Conservation (phyloP, 2,888 invertebrate species). For the Lasioglossum pauxillum region DNA sequence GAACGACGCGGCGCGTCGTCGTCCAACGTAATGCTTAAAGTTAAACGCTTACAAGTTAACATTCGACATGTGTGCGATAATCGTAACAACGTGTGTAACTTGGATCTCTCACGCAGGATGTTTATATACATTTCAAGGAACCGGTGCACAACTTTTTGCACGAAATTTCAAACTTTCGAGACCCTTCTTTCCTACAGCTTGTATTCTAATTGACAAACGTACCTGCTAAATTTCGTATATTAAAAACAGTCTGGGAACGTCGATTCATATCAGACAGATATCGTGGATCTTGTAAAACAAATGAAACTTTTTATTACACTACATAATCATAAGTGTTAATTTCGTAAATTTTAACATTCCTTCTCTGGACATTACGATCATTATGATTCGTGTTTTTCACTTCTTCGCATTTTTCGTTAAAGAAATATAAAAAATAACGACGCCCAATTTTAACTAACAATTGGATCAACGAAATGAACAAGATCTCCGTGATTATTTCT, state of each 20-base stretch:
- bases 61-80: slow-evolving; percentile 65
- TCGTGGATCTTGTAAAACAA: background rate
- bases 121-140: slow-evolving; percentile 72
- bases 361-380: background rate
- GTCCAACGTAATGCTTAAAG: slow-evolving; percentile 70
- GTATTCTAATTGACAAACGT: background rate
- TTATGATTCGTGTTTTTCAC: background rate
- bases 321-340: too few relatives aligned
- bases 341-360: background rate
- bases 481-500: background rate
- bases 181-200: background rate
- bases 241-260: background rate
- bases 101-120: slow-evolving; percentile 53
- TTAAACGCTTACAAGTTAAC: slow-evolving; percentile 67
- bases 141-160: slow-evolving; percentile 55
- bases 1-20: slow-evolving; percentile 51
- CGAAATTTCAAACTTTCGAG: background rate
- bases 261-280: background rate
- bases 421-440: background rate
- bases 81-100: slow-evolving; percentile 66
- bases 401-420: background rate
- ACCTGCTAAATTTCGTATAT: background rate
- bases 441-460: background rate
- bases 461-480: background rate
- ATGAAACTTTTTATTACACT: background rate